A percentile compares a stretch with the other conserved stretches of the same genome.
Evolutionary conservation across 1,140 invertebrate genomes (phyloP).

Genomic region (Scaptomyza hsui): DNA sequence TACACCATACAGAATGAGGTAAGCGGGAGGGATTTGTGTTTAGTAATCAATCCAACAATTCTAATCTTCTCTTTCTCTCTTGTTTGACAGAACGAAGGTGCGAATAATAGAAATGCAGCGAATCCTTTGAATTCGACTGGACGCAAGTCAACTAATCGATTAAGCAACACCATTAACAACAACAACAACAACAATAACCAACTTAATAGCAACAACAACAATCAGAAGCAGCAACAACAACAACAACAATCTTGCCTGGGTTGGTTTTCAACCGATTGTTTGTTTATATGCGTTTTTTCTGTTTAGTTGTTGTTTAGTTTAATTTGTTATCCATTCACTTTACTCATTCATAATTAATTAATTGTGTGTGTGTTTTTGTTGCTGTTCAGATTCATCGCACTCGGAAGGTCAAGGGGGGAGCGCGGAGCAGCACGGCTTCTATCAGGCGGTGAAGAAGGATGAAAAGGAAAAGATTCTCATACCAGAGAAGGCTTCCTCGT

Average conservation of each 20-base stretch:
- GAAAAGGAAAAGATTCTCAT: conserved; percentile 89
- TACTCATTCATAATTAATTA: too few relatives aligned
- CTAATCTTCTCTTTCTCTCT: conserved; percentile 4
- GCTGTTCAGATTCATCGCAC: conserved; percentile 68
- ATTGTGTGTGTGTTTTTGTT: too few relatives aligned
- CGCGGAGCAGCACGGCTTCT: conserved; percentile 56
- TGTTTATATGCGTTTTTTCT: conserved; percentile 7
- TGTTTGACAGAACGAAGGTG: conserved; percentile 82
- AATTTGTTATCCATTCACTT: too few relatives aligned
- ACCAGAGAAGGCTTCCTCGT: conserved; percentile 93
- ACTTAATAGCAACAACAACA: conserved; percentile 33
- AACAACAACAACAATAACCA: conserved; percentile 29
- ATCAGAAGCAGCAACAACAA: conserved; percentile 10
- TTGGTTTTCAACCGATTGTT: conserved; percentile 13
- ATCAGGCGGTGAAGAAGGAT: conserved; percentile 85
- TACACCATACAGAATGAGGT: conserved; percentile 92
- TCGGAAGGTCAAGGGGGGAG: conserved; percentile 66
- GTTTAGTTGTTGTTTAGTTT: background rate
- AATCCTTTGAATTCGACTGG: conserved; percentile 39
- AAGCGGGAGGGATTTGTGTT: too few relatives aligned
- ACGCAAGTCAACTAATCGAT: conserved; percentile 80
- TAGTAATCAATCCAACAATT: background rate
- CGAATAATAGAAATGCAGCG: conserved; percentile 49
- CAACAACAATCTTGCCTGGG: conserved; percentile 37
- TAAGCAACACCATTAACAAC: conserved; percentile 70